Conservation (phyloP, 2,888 invertebrate genomes). For the Diogma glabrata region DNA sequence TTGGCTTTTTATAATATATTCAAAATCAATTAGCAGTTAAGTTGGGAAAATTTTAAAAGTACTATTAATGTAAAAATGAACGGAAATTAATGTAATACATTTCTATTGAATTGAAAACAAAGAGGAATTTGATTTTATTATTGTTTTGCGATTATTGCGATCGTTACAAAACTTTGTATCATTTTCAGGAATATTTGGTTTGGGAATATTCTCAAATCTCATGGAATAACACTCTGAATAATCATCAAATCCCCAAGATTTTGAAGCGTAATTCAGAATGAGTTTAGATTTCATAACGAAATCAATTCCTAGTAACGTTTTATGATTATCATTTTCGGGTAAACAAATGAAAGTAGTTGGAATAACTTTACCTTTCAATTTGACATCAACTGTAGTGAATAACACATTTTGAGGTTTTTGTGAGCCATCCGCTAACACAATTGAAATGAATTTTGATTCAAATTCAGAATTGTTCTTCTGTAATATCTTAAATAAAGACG, state of each 20-base stretch:
- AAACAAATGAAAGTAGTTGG: background rate
- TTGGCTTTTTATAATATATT: no score
- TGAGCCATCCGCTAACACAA: conserved; percentile 16
- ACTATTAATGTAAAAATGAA: no score
- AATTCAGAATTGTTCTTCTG: background rate
- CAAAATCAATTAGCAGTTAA: no score
- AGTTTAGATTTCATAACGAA: conserved; percentile 22
- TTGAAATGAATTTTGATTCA: background rate
- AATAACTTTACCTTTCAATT: background rate
- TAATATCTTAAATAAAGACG: background rate
- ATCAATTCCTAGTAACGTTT: conserved; percentile 19
- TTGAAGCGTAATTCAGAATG: conserved; percentile 21
- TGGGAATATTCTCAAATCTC: no score
- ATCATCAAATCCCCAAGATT: conserved; percentile 18
- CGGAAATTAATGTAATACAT: no score
- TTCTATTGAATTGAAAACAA: no score
- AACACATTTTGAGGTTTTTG: background rate
- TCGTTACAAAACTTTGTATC: no score
- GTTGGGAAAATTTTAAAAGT: no score
- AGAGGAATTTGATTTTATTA: no score
- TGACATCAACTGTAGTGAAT: background rate
- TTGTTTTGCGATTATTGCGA: no score
- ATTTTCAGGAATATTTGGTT: no score
- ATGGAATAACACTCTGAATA: no score
- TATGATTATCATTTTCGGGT: conserved; percentile 14